phyloP scores from a whole-genome alignment of 2,113 vertebrate species.

The Semnornis frantzii region DNA sequence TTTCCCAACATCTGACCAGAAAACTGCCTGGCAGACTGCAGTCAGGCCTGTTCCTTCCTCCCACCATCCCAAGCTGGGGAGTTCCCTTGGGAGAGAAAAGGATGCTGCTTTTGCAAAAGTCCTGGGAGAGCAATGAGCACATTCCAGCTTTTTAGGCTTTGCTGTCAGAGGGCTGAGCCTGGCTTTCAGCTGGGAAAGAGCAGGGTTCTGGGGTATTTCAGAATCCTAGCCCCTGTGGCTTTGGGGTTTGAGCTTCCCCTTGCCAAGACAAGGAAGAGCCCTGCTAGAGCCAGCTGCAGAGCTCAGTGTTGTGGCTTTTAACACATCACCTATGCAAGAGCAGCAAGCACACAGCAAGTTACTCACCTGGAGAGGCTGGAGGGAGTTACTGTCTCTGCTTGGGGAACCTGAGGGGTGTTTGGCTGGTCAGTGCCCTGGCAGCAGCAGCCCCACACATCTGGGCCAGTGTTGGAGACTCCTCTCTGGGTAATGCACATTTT shows the following conservation, averaged over 20 bases:
- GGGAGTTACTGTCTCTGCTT: not conserved
- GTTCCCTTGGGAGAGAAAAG: not conserved
- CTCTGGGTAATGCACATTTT: not conserved
- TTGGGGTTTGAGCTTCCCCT: not conserved
- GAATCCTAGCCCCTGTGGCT: not conserved
- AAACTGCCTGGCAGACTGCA: not conserved
- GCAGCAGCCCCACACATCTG: not conserved
- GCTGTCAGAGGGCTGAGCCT: not conserved
- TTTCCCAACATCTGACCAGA: not conserved
- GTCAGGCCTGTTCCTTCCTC: not conserved
- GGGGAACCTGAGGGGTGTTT: not conserved
- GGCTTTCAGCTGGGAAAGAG: not conserved
- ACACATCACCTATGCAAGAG: constrained; percentile 37
- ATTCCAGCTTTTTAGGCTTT: not conserved
- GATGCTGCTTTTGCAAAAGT: not conserved
- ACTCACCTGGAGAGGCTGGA: not conserved
- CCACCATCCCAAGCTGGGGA: not conserved
- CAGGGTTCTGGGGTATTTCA: not conserved
- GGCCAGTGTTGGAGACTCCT: not conserved
- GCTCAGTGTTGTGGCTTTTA: not conserved
- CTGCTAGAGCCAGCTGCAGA: not conserved
- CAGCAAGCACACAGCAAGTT: not conserved
- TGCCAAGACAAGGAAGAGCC: not conserved
- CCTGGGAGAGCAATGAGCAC: not conserved
- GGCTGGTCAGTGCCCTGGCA: not conserved